These are phyloP conservation scores for Ceratoteleas bidentatus DNA, from an alignment of 1,140 invertebrate species.

Conservation along the genomic window DNA sequence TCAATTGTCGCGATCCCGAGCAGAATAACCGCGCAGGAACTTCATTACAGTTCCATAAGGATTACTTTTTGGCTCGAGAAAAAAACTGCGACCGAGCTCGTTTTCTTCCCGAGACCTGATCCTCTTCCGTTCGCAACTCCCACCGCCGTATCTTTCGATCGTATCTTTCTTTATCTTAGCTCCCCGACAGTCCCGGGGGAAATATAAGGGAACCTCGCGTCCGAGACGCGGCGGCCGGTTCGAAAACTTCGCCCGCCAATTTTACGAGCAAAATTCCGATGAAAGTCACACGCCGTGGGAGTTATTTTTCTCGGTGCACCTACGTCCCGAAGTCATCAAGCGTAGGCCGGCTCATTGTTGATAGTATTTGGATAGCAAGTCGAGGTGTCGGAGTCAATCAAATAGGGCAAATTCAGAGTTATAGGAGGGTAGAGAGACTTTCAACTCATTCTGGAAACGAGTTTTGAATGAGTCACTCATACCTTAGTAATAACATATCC, in stretches of 20 bases:
- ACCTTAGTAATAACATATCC: too few species aligned
- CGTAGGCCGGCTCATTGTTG: conserved; percentile 31
- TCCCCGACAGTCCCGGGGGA: conserved; percentile 72
- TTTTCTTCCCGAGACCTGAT: conserved; percentile 67
- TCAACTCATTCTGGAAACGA: too few species aligned
- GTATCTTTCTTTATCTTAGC: conserved; percentile 66
- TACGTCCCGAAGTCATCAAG: conserved; percentile 26
- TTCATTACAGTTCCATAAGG: conserved; percentile 64
- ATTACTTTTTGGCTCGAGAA: conserved; percentile 47
- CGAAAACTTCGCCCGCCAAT: conserved; percentile 75
- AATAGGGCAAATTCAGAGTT: too few species aligned
- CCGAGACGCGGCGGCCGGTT: conserved; percentile 67
- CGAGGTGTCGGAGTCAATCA: too few species aligned
- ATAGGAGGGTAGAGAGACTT: too few species aligned
- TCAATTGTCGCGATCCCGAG: conserved; percentile 23
- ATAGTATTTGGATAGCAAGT: conserved; percentile 20
- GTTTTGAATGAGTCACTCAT: too few species aligned
- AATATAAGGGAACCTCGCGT: conserved; percentile 76
- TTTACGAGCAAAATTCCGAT: conserved; percentile 73
- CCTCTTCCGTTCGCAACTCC: conserved; percentile 51
- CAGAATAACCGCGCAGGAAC: conserved; percentile 51
- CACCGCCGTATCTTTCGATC: conserved; percentile 49
- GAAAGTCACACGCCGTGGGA: conserved; percentile 76
- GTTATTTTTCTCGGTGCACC: conserved; percentile 69
- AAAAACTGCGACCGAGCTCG: conserved; percentile 50